A percentile compares a stretch with the other conserved stretches of the same genome.
Evolutionary conservation across 2,888 invertebrate species (phyloP).

Genomic region (Auanema sp.): DNA sequence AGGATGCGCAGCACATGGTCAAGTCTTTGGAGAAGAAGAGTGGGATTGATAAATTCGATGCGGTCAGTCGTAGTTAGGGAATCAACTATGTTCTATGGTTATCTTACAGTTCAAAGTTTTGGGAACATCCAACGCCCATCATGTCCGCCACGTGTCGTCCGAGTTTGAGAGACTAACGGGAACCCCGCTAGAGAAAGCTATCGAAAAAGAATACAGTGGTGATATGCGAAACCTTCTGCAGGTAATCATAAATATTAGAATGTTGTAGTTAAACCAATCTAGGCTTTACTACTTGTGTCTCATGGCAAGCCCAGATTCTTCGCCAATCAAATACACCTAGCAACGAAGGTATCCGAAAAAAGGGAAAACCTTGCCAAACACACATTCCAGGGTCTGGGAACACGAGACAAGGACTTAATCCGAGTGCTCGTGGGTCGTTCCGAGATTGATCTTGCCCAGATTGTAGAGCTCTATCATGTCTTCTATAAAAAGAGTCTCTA

Average conservation of each 20-base stretch:
- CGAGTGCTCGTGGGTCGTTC: slow-evolving; percentile 57
- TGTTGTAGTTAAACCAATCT: neutral
- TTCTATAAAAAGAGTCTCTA: slow-evolving; percentile 50
- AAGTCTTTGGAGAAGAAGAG: slow-evolving; percentile 30
- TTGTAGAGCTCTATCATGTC: slow-evolving; percentile 77
- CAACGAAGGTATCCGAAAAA: slow-evolving; percentile 49
- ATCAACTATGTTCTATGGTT: neutral
- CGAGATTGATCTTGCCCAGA: slow-evolving; percentile 77
- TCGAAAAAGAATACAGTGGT: slow-evolving; percentile 59
- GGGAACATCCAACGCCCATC: slow-evolving; percentile 1
- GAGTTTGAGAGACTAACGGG: slow-evolving; percentile 42
- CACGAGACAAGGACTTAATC: slow-evolving; percentile 55
- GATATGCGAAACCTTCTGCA: slow-evolving; percentile 23
- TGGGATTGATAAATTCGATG: slow-evolving; percentile 41
- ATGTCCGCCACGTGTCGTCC: slow-evolving; percentile 26
- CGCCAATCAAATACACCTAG: slow-evolving; percentile 54
- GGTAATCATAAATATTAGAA: neutral
- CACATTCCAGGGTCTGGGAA: slow-evolving; percentile 49
- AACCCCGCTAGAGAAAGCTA: slow-evolving; percentile 41
- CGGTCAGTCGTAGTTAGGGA: slow-evolving; percentile 11
- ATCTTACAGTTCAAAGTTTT: neutral
- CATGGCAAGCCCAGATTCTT: slow-evolving; percentile 57
- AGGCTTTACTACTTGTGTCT: slow-evolving; percentile 8
- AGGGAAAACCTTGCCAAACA: neutral
- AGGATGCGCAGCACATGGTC: neutral